Base-by-base conservation (phyloP, 2,888 invertebrate genomes). In the Molorchus minor region DNA sequence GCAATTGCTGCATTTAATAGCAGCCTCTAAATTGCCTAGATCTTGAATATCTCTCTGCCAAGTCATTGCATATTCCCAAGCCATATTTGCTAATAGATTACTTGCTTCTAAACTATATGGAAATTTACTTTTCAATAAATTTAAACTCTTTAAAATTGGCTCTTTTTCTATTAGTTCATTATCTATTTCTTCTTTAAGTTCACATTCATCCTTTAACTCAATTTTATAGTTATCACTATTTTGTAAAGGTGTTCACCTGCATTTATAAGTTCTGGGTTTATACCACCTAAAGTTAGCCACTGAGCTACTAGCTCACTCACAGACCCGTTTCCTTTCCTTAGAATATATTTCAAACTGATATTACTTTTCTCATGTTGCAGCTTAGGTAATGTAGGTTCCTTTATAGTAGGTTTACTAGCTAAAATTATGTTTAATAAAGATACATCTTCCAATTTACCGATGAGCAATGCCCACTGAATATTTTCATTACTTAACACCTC, bases 391-490 rank as follows among this genome's bases (percentile, higher is more conserved):
- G 73, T 65, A 1, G 79, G 62, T 56, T 79, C 76, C 7, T 70
- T 64, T 2, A 63, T 61, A 16, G 75, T 72, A 4, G 83, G 83
- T 71, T 82, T 84, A 62, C 82, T 84, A 65, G 84, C 80, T 60
- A 90, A 79, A 52, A 93, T 85, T 68, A 90, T 85, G 81, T 90
- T 89, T 10, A 96, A 83, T 52, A 93, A 85, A 1, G 94, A 88
- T 62, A 94, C 86, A 77, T 96, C 95, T 78, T 96, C 96, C 41
- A 96, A 83, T 82, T 95, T 95, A 52, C 92, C 92, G 35, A 94
- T 90, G 1, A 96, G 82, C 44, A 94, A 82, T 12, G 91, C 90
- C 93, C 96, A 96, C 75, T 91, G 89, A 36, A 94, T 91, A 71
- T 89, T 88, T 75, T 96, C 96, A 67, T 91, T 87, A 1, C 93